Conservation (phyloP, 2,888 invertebrate genomes). For the Iselma pallidipennis region DNA sequence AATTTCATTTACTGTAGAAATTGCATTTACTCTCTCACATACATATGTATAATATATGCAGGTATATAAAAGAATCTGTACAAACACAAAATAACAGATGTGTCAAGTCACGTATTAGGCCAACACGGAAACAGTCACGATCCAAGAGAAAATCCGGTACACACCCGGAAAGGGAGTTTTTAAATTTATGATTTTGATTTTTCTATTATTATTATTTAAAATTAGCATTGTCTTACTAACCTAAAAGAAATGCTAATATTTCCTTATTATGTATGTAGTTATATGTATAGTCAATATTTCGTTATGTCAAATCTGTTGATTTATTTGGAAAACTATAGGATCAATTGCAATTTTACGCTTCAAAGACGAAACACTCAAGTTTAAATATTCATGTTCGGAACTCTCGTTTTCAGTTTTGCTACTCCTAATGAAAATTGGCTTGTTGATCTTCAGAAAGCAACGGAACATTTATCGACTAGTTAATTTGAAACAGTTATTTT, state of each 20-base stretch:
- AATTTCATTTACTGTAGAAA: not conserved
- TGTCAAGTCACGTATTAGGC: constrained; percentile 39
- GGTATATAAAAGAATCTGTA: too few relatives aligned
- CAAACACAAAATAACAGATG: not conserved
- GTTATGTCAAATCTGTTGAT: too few relatives aligned
- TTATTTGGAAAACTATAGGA: too few relatives aligned
- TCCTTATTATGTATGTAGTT: too few relatives aligned
- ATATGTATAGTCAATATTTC: too few relatives aligned
- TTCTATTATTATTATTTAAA: constrained; percentile 18
- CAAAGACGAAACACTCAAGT: too few relatives aligned
- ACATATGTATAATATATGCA: too few relatives aligned
- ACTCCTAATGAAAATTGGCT: not conserved
- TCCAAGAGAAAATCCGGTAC: constrained; percentile 28
- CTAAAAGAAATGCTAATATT: not conserved
- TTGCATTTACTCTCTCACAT: not conserved
- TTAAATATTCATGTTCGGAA: not conserved
- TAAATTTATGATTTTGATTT: constrained; percentile 16
- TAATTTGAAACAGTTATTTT: constrained; percentile 31
- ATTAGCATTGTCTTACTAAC: constrained; percentile 15
- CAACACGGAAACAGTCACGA: constrained; percentile 23
- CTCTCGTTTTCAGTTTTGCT: not conserved
- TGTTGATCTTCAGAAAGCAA: not conserved
- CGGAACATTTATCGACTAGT: constrained; percentile 3
- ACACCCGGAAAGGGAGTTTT: constrained; percentile 30
- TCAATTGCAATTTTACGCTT: too few relatives aligned